These are phyloP conservation scores for Eueides isabella DNA, from an alignment of 1,140 invertebrate genomes.

Conservation along the genomic window DNA sequence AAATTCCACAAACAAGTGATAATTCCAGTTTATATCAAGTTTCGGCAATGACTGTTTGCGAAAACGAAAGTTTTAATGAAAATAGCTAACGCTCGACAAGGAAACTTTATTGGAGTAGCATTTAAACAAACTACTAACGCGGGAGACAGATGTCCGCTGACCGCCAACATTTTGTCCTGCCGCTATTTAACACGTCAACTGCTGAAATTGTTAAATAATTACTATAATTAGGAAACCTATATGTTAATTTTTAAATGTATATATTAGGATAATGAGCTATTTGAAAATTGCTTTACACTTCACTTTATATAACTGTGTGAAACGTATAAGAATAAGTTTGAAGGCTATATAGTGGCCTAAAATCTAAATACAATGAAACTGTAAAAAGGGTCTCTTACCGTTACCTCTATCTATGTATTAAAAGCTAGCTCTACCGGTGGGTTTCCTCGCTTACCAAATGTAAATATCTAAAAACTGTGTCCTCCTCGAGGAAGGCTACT, in stretches of 20 bases:
- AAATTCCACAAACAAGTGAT: background rate
- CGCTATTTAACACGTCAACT: background rate
- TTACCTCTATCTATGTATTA: too few relatives aligned
- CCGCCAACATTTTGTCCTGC: background rate
- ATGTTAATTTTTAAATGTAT: background rate
- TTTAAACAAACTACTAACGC: constrained; percentile 10
- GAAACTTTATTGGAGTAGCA: constrained; percentile 8
- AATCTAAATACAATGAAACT: too few relatives aligned
- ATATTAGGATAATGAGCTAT: too few relatives aligned
- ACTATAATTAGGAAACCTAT: constrained; percentile 4
- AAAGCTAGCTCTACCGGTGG: too few relatives aligned
- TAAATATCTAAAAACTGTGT: too few relatives aligned
- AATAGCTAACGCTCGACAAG: background rate
- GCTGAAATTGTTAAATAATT: background rate
- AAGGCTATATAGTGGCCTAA: too few relatives aligned
- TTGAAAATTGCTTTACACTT: too few relatives aligned
- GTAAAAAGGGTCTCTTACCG: too few relatives aligned
- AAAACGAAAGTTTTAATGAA: constrained; percentile 10
- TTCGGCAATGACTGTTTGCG: background rate
- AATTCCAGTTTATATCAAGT: background rate
- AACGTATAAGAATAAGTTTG: too few relatives aligned
- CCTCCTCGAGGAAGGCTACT: too few relatives aligned
- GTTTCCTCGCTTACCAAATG: too few relatives aligned
- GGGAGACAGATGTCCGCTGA: constrained; percentile 1
- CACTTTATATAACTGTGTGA: too few relatives aligned